Percentiles rank a stretch among this genome's conserved stretches.
These are phyloP conservation scores for Dromaius novaehollandiae DNA, from an alignment of 2,113 vertebrate species.

Conservation along the genomic window DNA sequence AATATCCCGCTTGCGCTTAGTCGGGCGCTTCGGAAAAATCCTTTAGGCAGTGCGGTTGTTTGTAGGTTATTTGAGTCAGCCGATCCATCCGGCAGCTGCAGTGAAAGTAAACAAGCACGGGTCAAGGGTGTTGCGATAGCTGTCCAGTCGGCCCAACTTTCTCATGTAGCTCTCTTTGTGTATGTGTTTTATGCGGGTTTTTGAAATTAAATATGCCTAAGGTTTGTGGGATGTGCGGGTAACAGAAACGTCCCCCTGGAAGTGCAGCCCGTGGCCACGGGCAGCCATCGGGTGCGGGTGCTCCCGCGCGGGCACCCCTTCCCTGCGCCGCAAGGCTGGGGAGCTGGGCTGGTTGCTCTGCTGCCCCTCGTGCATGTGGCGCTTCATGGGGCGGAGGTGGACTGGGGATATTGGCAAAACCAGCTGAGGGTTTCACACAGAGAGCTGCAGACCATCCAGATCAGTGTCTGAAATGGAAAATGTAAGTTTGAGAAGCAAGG, in stretches of 20 bases:
- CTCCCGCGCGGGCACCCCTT: background rate
- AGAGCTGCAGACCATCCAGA: background rate
- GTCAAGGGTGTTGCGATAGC: too few species aligned
- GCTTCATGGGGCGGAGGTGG: background rate
- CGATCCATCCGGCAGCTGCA: background rate
- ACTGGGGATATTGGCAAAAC: background rate
- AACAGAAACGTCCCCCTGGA: background rate
- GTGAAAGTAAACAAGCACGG: fast-evolving
- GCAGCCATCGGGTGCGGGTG: fast-evolving
- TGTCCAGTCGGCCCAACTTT: background rate
- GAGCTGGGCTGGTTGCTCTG: background rate
- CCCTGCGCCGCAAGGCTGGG: background rate
- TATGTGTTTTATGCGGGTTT: background rate
- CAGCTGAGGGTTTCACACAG: background rate
- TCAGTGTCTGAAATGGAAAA: background rate
- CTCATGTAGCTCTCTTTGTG: background rate
- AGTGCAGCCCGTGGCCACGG: fast-evolving
- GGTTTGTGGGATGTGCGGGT: fast-evolving
- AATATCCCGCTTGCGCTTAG: fast-evolving
- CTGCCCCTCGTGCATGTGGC: background rate
- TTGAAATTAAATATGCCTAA: fast-evolving
- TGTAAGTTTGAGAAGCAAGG: background rate
- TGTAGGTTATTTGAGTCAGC: background rate
- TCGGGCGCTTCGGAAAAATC: background rate
- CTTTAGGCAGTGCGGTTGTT: background rate